Evolutionary conservation across 2,113 vertebrate genomes (phyloP).

Genomic region (Mesocricetus auratus): DNA sequence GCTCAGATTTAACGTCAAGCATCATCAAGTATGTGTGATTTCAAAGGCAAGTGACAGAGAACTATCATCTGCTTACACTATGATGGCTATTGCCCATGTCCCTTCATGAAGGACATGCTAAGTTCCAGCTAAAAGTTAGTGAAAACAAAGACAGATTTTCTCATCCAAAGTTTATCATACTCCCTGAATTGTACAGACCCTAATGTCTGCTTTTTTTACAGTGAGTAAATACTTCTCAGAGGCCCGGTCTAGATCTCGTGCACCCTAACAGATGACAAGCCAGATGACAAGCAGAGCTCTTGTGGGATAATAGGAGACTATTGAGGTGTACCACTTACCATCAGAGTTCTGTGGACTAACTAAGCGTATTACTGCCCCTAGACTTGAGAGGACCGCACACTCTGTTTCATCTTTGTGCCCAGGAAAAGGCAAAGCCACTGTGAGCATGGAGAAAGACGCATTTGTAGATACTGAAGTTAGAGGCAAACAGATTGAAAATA

Average conservation of each 20-base stretch:
- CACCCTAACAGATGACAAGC: background rate
- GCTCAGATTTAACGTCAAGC: background rate
- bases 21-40: background rate
- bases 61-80: background rate
- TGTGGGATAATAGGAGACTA: background rate
- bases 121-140: background rate
- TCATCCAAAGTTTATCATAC: background rate
- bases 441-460: background rate
- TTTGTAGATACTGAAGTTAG: background rate
- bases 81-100: background rate
- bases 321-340: background rate
- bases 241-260: background rate
- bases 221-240: background rate
- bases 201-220: background rate
- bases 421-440: background rate
- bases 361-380: background rate
- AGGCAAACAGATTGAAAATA: background rate
- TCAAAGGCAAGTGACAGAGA: background rate
- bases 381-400: background rate
- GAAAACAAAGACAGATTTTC: background rate
- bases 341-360: background rate
- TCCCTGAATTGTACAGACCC: background rate
- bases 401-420: background rate
- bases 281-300: background rate
- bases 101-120: background rate